These are phyloP conservation scores for Orthosia cruda DNA, from an alignment of 2,888 invertebrate genomes.

Conservation along the genomic window DNA sequence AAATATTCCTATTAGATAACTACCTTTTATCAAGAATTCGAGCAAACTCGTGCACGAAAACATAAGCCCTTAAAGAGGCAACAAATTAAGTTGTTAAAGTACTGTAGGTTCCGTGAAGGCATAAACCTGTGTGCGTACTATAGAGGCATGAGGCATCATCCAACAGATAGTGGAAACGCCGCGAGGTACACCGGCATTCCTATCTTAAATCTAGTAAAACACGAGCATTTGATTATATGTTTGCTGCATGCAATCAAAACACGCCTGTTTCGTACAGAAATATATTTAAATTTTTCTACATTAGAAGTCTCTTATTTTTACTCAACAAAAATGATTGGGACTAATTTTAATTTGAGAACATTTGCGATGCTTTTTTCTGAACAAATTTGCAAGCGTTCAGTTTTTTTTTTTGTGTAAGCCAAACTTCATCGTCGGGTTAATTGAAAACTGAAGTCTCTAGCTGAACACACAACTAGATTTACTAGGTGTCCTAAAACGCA, in stretches of 20 bases:
- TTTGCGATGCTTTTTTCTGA: conserved; percentile 24
- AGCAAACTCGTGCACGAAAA: conserved; percentile 15
- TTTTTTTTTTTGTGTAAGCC: background rate
- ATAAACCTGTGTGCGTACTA: conserved; percentile 3
- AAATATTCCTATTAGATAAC: no score
- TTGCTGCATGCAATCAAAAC: conserved; percentile 32
- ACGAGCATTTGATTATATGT: conserved; percentile 30
- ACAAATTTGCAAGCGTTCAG: conserved; percentile 14
- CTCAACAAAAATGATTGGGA: background rate
- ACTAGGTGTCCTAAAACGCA: background rate
- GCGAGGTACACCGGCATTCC: conserved; percentile 10
- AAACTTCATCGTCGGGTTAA: background rate
- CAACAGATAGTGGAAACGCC: conserved; percentile 39
- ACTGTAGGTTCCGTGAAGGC: conserved; percentile 2
- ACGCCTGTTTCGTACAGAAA: conserved; percentile 5
- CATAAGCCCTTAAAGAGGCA: conserved; percentile 20
- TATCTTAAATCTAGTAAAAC: conserved; percentile 38
- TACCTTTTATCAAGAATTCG: background rate
- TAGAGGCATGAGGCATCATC: conserved; percentile 37
- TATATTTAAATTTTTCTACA: background rate
- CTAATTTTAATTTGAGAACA: background rate
- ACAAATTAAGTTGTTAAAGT: conserved; percentile 20
- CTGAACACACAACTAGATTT: conserved; percentile 3
- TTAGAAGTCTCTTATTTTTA: conserved; percentile 4
- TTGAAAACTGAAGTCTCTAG: conserved; percentile 3